Base-by-base conservation (phyloP, 2,797 vertebrate genomes). In the Apogon hyalosoma region DNA sequence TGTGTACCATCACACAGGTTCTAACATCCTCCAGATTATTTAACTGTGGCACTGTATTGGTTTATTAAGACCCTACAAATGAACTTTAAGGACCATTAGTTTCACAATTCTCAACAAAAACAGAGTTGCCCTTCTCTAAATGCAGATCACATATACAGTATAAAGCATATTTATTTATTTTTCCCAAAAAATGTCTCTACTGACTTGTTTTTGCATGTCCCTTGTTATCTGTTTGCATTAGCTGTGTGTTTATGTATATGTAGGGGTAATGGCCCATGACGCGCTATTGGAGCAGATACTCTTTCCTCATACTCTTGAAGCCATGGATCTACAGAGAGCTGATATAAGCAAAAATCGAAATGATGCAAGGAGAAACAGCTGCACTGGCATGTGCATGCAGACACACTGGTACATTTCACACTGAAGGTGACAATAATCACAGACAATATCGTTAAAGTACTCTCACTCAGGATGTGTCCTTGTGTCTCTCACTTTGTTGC, bases 291-390 rank as follows among this genome's bases (percentile, higher is more conserved):
- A 18, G 38, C 42, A 47, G 49, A 68, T n/a, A 39, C 16, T 53
- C 3, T 24, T 48, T 47, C 55, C 14, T 49, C 39, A 12, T 18
- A 49, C 28, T 55, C 36, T 36, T 14, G 21, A 6, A 24, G 43
- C 11, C 15, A 21, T 15, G 16, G 36, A 19, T 36, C 41, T 43
- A 49, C 36, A 62, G 43, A 60, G 49, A 45, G 55, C 58, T 55
- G 45, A 50, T n/a, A 43, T 8, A 43, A 43, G 14, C 41, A 43
- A 14, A 43, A 43, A 7, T 43, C 8, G 1, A 36, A 39, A 47
- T 13, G 19, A 60, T 40, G 41, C 3, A 21, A 45, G 4, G 39
- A 39, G 12, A 33, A 33, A 21, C 14, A 33, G 7, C 48, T 21
- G 24, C 43, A 62, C 5, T 6, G 2, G 14, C 24, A 33, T 49